These are phyloP conservation scores for Drosophila pseudotakahashii DNA, from an alignment of 2,888 invertebrate species.

Conservation along the genomic window DNA sequence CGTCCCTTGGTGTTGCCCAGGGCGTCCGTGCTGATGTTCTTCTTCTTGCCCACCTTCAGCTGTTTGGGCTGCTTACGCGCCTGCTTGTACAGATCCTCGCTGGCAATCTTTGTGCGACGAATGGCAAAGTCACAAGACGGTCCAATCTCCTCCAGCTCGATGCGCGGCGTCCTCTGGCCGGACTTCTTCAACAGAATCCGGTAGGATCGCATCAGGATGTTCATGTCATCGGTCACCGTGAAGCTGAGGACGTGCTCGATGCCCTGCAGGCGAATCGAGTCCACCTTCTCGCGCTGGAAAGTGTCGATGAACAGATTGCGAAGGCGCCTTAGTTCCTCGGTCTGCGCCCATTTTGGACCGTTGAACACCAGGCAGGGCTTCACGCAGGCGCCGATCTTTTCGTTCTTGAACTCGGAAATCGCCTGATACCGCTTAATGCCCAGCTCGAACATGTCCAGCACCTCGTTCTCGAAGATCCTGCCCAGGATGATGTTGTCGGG, in stretches of 20 bases:
- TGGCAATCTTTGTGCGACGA: slow-evolving; percentile 94
- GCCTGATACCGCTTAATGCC: slow-evolving; percentile 93
- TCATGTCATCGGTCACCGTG: slow-evolving; percentile 91
- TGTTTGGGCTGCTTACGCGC: slow-evolving; percentile 92
- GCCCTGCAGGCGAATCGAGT: slow-evolving; percentile 94
- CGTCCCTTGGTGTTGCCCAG: slow-evolving; percentile 96
- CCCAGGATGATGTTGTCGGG: slow-evolving; percentile 96
- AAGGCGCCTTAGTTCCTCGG: slow-evolving; percentile 91
- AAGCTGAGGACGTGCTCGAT: slow-evolving; percentile 97
- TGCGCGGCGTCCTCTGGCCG: slow-evolving; percentile 93
- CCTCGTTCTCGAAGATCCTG: slow-evolving; percentile 93
- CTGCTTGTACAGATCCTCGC: slow-evolving; percentile 93
- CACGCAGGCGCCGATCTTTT: slow-evolving; percentile 91
- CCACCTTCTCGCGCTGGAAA: slow-evolving; percentile 88
- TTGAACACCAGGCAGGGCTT: slow-evolving; percentile 97
- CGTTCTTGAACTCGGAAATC: slow-evolving; percentile 91
- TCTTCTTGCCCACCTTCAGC: slow-evolving; percentile 92
- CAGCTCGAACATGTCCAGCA: slow-evolving; percentile 98
- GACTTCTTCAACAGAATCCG: slow-evolving; percentile 95
- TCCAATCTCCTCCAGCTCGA: slow-evolving; percentile 91
- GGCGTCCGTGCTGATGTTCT: slow-evolving; percentile 94
- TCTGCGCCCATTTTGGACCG: slow-evolving; percentile 95
- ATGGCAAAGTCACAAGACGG: slow-evolving; percentile 95
- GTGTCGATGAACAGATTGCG: slow-evolving; percentile 96
- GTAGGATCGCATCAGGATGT: slow-evolving; percentile 91